Conservation (phyloP, 2,113 vertebrate species). For the Eudyptes chrysolophus region DNA sequence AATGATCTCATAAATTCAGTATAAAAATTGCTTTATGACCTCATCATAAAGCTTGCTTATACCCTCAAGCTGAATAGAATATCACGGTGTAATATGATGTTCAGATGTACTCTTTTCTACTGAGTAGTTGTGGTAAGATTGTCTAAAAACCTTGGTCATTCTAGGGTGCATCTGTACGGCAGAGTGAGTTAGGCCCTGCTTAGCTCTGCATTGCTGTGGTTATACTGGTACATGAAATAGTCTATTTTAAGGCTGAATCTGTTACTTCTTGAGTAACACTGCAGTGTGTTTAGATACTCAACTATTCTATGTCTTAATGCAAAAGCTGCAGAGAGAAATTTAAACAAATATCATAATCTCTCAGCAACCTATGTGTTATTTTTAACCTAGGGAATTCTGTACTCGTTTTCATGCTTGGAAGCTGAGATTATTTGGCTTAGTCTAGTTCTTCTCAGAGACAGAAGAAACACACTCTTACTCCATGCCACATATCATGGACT, state of each 20-base stretch:
- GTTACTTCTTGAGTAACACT: background rate
- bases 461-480: background rate
- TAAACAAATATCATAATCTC: background rate
- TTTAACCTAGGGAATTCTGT: background rate
- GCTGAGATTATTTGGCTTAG: background rate
- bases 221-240: background rate
- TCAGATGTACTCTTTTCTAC: background rate
- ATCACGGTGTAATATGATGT: background rate
- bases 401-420: background rate
- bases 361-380: background rate
- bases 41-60: slow-evolving; percentile 10
- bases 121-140: background rate
- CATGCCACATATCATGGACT: background rate
- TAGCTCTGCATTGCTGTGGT: background rate
- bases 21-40: slow-evolving; percentile 26
- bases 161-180: background rate
- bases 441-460: background rate
- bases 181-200: background rate
- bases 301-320: background rate
- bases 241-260: background rate
- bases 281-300: background rate
- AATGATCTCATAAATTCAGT: slow-evolving; percentile 46
- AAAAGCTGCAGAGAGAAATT: background rate
- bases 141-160: background rate
- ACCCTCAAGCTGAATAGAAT: background rate